phyloP scores from a whole-genome alignment of 2,888 invertebrate genomes.

The Plebejus argus region DNA sequence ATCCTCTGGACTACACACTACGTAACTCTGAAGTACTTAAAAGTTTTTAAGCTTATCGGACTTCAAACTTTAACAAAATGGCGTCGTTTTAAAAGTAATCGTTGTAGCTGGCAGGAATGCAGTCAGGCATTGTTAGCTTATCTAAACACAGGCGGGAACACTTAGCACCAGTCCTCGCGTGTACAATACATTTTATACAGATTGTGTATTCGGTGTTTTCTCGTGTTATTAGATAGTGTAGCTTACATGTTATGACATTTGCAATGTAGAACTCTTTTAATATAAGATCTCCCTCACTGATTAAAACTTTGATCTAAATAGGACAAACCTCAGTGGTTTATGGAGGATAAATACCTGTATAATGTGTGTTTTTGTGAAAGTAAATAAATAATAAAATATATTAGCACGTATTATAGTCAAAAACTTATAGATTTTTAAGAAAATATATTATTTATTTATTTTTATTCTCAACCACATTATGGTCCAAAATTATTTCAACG shows the following conservation, averaged over 20 bases:
- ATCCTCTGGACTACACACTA: neutral
- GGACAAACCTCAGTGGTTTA: too few relatives aligned
- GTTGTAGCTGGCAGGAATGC: conserved; percentile 60
- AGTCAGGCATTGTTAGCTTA: conserved; percentile 61
- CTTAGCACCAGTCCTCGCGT: conserved; percentile 16
- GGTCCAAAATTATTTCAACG: too few relatives aligned
- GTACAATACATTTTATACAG: conserved; percentile 8
- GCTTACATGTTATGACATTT: neutral
- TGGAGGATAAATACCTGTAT: too few relatives aligned
- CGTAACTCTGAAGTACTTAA: neutral
- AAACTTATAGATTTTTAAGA: too few relatives aligned
- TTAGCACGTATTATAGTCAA: too few relatives aligned
- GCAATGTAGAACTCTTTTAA: neutral
- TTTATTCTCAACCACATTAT: too few relatives aligned
- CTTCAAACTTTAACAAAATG: conserved; percentile 3
- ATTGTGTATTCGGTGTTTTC: conserved; percentile 16
- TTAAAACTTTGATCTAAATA: too few relatives aligned
- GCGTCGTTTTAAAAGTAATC: conserved; percentile 56
- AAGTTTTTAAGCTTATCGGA: neutral
- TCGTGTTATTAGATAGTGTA: neutral
- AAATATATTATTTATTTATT: too few relatives aligned
- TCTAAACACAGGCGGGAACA: conserved; percentile 55
- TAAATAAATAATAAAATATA: too few relatives aligned
- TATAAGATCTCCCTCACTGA: neutral
- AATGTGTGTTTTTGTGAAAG: too few relatives aligned